Evolutionary conservation across 2,797 vertebrate genomes (phyloP), one percentile per base, ranked within the genome.

Genomic region (Peromyscus nudipes): DNA sequence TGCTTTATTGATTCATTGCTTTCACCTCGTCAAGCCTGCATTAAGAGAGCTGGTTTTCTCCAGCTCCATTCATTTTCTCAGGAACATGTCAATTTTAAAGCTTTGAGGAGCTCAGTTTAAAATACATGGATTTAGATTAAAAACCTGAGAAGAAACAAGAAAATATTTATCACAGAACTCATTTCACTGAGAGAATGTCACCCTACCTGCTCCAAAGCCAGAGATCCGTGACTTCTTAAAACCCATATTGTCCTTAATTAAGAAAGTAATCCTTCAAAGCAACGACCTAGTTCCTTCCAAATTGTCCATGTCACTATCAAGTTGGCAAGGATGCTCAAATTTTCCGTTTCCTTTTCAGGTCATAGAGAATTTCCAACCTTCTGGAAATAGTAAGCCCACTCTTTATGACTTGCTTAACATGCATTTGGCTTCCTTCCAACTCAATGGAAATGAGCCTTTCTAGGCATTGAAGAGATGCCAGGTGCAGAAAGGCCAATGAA

Each of bases 1-100:
- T 84, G 65, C 8, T 67, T 93, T 97, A 97, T 92, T 0, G 82
- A 97, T 94, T 97, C 52, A 92, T 92, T 69, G 75, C 65, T 87
- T 29, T 60, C 71, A 11, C 46, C 4, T 89, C 27, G 10, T 37
- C 65, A 94, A 94, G 21, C 23, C 4, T 96, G 64, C 89, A 94
- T 95, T 97, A 89, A 96, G 40, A 92, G n/a, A 87, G 37, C 62
- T 87, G 40, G 83, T 96, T 92, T 94, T 73, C 80, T 79, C 34
- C 71, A 62, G 29, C 14, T 71, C 55, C 40, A 52, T 93, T 91
- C 25, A 67, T 37, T 75, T 93, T 92, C 81, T 92, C 85, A 95
- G 82, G 17, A 95, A 65, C 62, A 34, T 91, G 64, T 92, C 88
- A 92, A 79, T 82, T 94, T 92, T 94, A 91, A 92, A 95, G 77